phyloP scores from a whole-genome alignment of 2,797 vertebrate species.

The Otolemur crassicaudatus region DNA sequence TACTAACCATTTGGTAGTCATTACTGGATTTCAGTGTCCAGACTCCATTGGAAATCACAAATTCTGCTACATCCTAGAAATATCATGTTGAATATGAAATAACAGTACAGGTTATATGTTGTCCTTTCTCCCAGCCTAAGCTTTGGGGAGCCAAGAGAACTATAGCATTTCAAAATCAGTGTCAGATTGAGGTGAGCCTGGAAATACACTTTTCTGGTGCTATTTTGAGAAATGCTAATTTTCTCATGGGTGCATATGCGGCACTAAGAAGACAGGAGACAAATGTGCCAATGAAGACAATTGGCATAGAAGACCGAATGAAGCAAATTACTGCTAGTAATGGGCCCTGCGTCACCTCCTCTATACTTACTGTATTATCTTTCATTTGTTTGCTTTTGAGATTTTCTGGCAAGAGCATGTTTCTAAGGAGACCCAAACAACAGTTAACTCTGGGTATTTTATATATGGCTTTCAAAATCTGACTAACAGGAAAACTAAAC shows the following conservation, averaged over 20 bases:
- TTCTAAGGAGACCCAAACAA: background rate
- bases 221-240: background rate
- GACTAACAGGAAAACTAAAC: background rate
- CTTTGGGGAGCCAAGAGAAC: background rate
- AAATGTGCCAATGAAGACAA: background rate
- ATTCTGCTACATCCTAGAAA: background rate
- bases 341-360: background rate
- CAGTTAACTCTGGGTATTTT: background rate
- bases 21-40: background rate
- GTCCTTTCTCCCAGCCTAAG: background rate
- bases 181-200: background rate
- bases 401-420: background rate
- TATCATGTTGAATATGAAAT: background rate
- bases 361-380: background rate
- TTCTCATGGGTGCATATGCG: background rate
- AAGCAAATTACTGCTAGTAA: background rate
- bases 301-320: background rate
- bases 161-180: background rate
- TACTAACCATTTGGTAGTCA: background rate
- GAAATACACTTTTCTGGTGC: background rate
- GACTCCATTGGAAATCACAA: background rate
- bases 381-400: constrained; percentile 13
- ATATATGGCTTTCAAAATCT: background rate
- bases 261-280: background rate
- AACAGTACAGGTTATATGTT: background rate